A percentile compares a stretch with the other conserved stretches of the same genome.
Evolutionary conservation across 2,888 invertebrate species (phyloP).

Genomic region (Anoplius nigerrimus): DNA sequence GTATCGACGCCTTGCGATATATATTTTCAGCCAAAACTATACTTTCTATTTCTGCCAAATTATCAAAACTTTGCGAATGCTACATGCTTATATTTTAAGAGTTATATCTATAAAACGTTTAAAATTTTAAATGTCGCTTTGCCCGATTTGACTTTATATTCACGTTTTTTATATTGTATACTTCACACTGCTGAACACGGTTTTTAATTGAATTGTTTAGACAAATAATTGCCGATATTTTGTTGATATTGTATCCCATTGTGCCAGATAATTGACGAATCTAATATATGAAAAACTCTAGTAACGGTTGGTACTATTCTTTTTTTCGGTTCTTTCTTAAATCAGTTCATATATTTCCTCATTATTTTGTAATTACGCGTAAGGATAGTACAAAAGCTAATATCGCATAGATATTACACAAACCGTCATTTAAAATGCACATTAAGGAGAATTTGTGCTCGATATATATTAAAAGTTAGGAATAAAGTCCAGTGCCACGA

Average conservation of each 20-base stretch:
- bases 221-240: not conserved
- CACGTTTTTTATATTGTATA: too few relatives aligned
- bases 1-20: too few relatives aligned
- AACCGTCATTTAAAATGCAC: not conserved
- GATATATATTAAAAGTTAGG: constrained; percentile 12
- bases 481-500: constrained; percentile 51
- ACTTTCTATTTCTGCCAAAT: too few relatives aligned
- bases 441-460: constrained; percentile 3
- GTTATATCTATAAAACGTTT: not conserved
- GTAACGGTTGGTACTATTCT: constrained; percentile 22
- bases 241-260: constrained; percentile 15
- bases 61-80: constrained; percentile 1
- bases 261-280: constrained; percentile 5
- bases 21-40: too few relatives aligned
- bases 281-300: constrained; percentile 15
- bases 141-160: too few relatives aligned
- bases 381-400: constrained; percentile 24
- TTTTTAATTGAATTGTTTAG: not conserved
- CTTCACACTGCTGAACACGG: not conserved
- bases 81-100: constrained; percentile 6
- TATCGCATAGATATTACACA: constrained; percentile 17
- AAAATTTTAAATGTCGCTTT: not conserved
- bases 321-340: constrained; percentile 8
- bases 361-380: not conserved
- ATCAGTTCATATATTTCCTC: too few relatives aligned